A percentile compares a stretch with the other conserved stretches of the same genome.
phyloP scores from a whole-genome alignment of 2,888 invertebrate genomes.

The Melanchra persicariae region DNA sequence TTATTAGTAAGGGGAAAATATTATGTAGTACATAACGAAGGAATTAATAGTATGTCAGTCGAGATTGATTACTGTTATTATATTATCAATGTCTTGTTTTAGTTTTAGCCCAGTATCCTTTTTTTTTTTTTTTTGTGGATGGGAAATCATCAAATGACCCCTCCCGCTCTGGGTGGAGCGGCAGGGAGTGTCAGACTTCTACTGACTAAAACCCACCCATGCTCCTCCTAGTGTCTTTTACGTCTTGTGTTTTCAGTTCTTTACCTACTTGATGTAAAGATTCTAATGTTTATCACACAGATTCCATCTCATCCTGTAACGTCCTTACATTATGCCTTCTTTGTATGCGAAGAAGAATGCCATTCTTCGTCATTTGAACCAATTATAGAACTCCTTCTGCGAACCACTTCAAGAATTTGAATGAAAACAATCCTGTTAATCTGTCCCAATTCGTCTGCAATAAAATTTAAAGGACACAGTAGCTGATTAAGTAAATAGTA shows the following conservation, averaged over 20 bases:
- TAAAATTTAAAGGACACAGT: constrained; percentile 35
- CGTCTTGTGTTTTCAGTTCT: too few species aligned
- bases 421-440: not conserved
- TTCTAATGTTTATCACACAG: too few species aligned
- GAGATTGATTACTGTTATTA: not conserved
- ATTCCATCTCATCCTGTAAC: not conserved
- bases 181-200: too few species aligned
- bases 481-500: constrained; percentile 37
- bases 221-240: too few species aligned
- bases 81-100: not conserved
- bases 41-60: constrained; percentile 9
- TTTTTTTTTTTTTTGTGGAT: too few species aligned
- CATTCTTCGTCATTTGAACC: not conserved
- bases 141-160: too few species aligned
- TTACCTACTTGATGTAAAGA: too few species aligned
- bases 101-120: too few species aligned
- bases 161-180: too few species aligned
- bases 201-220: too few species aligned
- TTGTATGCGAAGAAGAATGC: too few species aligned
- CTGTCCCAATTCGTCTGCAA: constrained; percentile 41
- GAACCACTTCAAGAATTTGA: constrained; percentile 21
- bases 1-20: constrained; percentile 4
- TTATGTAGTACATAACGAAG: constrained; percentile 1
- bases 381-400: not conserved
- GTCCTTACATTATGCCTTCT: not conserved